Conservation (phyloP, 2,888 invertebrate genomes). For the Drosophila dives region DNA sequence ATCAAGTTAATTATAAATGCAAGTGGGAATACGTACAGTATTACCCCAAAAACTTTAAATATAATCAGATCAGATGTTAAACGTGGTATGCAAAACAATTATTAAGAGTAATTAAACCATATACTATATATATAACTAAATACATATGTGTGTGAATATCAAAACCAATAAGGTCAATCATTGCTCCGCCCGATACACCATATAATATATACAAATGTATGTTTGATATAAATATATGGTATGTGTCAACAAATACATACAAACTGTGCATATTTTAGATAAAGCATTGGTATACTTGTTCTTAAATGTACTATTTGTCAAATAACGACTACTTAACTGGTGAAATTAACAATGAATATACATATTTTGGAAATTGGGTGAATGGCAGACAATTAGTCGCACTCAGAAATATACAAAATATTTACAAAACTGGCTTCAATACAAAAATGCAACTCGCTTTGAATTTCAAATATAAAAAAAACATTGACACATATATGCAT, state of each 20-base stretch:
- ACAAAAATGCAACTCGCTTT: not conserved
- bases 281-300: not conserved
- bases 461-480: not conserved
- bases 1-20: constrained; percentile 21
- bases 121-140: constrained; percentile 1
- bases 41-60: not conserved
- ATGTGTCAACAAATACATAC: constrained; percentile 34
- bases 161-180: constrained; percentile 6
- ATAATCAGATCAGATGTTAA: not conserved
- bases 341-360: constrained; percentile 21
- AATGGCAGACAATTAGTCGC: not conserved
- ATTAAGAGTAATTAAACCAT: not conserved
- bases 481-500: not conserved
- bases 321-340: constrained; percentile 15
- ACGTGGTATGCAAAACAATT: not conserved
- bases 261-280: constrained; percentile 37
- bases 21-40: constrained; percentile 7
- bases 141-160: constrained; percentile 7
- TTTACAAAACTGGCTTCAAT: not conserved
- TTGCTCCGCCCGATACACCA: constrained; percentile 17
- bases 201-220: not conserved
- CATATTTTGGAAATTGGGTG: constrained; percentile 3
- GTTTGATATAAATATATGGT: not conserved
- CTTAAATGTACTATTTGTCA: constrained; percentile 12
- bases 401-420: not conserved